Conservation (phyloP, 2,113 vertebrate species). For the Zeus faber region DNA sequence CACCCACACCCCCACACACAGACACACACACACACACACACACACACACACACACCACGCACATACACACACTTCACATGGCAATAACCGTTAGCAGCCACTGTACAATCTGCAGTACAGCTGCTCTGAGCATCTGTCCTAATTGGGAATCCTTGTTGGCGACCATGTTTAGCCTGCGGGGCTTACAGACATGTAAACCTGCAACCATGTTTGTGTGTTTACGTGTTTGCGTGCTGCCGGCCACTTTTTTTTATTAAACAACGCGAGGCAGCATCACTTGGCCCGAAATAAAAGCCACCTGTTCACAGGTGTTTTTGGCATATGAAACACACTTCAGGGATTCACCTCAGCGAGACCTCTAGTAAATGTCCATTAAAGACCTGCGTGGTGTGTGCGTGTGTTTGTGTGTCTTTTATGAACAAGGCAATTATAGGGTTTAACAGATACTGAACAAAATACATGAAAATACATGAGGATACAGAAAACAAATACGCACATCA, state of each 20-base stretch:
- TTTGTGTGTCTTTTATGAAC: too few relatives aligned
- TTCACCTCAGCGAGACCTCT: background rate
- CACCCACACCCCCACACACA: background rate
- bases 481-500: too few relatives aligned
- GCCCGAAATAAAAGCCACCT: slow-evolving; percentile 36
- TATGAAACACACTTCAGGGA: background rate
- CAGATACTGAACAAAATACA: slow-evolving; percentile 22
- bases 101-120: slow-evolving; percentile 11
- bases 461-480: too few relatives aligned
- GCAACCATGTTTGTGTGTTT: slow-evolving; percentile 20
- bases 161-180: too few relatives aligned
- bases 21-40: background rate
- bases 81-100: slow-evolving; percentile 13
- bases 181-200: slow-evolving; percentile 27
- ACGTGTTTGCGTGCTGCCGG: slow-evolving; percentile 19
- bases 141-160: slow-evolving; percentile 28
- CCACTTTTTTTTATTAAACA: slow-evolving; percentile 19
- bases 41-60: slow-evolving; percentile 4
- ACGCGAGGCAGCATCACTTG: slow-evolving; percentile 18
- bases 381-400: slow-evolving; percentile 8
- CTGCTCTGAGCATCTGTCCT: slow-evolving; percentile 35
- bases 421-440: slow-evolving; percentile 20
- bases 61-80: background rate
- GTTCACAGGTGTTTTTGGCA: slow-evolving; percentile 13
- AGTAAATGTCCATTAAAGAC: background rate